Conservation (phyloP, 2,797 vertebrate genomes). For the Oreortyx pictus region DNA sequence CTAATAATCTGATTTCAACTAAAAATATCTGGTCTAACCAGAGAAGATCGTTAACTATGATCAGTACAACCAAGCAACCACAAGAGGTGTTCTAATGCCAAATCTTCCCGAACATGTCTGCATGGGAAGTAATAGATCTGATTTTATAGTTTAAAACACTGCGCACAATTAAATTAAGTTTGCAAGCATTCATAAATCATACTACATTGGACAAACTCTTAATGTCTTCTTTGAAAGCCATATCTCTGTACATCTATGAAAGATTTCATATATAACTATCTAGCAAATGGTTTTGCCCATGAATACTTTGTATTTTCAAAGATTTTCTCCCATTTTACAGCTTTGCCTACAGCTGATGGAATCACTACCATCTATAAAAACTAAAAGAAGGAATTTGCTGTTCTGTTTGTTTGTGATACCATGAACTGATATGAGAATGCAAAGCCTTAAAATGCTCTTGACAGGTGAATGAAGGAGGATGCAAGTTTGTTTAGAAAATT, state of each 20-base stretch:
- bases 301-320: background rate
- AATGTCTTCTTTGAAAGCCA: background rate
- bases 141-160: conserved; percentile 20
- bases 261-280: background rate
- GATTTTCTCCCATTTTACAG: background rate
- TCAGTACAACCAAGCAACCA: background rate
- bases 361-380: background rate
- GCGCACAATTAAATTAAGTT: background rate
- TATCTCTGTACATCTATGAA: background rate
- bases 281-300: background rate
- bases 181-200: background rate
- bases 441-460: background rate
- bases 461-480: background rate
- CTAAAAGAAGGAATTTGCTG: background rate
- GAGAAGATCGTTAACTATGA: background rate
- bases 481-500: background rate
- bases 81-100: background rate
- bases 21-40: background rate
- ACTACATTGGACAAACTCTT: background rate
- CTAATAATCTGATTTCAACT: background rate
- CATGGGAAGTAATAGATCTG: background rate
- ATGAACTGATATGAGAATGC: background rate
- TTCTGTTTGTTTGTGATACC: background rate
- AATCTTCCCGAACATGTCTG: too few relatives aligned
- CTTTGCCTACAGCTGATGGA: background rate